Base-by-base conservation (phyloP, 2,888 invertebrate genomes). In the Calliopum simillimum region DNA sequence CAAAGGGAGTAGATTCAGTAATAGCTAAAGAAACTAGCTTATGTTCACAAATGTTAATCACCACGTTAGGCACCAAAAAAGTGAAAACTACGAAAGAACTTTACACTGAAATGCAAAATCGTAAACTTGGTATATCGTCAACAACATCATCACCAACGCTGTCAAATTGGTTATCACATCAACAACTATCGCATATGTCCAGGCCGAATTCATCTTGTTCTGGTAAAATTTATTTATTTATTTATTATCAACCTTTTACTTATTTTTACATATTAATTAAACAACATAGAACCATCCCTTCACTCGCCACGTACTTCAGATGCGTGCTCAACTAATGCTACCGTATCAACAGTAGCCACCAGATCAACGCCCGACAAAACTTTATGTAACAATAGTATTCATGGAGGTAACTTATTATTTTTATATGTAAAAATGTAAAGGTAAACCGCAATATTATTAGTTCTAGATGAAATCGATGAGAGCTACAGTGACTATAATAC, bases 1-100 rank as follows among this genome's bases (percentile, higher is more conserved):
- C 86, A 1, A 85, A 83, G 59, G 86, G 85, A 2, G 80, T 84
- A 5, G 86, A 86, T 72, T 80, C 82, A 0, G 71, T 84, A n/a
- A 80, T 85, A 43, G 85, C 84, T 3, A 81, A 82, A 70, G 80
- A 82, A 59, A 78, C 80, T 0, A 81, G 81, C 59, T 75, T 85
- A 1, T 81, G 80, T 12, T 79, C 84, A 2, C 83, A 85, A 75
- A 82, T 84, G 63, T 79, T 80, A 12, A 69, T 74, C 55, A 71
- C 72, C 14, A 69, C 81, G 5, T 74, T 83, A 41, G 81, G 83
- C 21, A 80, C 79, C 1, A 86, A 86, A 72, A 86, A 86, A 71
- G 85, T 86, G 0, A 86, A 86, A 78, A 86, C 86, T 0, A 86
- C 86, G 11, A 85, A 84, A 64, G 86, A 86, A 72, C 76, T 86